Evolutionary conservation across 1,140 invertebrate species (phyloP).

Genomic region (Scaptomyza pallida): DNA sequence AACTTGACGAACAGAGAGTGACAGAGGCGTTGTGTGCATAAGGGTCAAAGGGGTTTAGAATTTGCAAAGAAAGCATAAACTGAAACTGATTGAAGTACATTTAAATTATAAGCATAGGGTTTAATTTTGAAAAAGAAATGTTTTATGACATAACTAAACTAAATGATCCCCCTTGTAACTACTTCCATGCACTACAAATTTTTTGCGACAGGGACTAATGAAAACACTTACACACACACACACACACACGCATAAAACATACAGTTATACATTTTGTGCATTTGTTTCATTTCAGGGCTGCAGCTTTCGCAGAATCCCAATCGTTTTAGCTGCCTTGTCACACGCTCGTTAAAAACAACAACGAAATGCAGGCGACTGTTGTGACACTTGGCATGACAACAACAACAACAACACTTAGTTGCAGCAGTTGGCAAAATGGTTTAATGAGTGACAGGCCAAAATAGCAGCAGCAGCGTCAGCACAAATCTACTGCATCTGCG

Average conservation of each 20-base stretch:
- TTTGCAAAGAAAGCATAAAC: not conserved
- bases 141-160: too few relatives aligned
- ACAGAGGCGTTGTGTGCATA: conserved; percentile 32
- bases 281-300: conserved; percentile 49
- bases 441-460: conserved; percentile 68
- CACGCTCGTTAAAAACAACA: conserved; percentile 73
- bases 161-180: not conserved
- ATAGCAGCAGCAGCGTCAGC: too few relatives aligned
- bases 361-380: conserved; percentile 69
- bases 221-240: conserved; percentile 44
- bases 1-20: conserved; percentile 22
- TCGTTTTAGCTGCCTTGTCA: conserved; percentile 53
- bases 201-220: conserved; percentile 45
- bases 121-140: too few relatives aligned
- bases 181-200: not conserved
- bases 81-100: too few relatives aligned
- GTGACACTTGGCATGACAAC: conserved; percentile 76
- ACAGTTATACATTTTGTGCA: conserved; percentile 9
- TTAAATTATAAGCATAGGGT: too few relatives aligned
- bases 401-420: conserved; percentile 42
- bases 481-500: conserved; percentile 61
- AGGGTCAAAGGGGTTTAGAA: not conserved
- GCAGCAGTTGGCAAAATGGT: conserved; percentile 78
- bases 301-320: conserved; percentile 62
- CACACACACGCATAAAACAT: too few relatives aligned